A percentile compares a stretch with the other conserved stretches of the same genome.
phyloP scores from a whole-genome alignment of 2,888 invertebrate genomes.

The Eristalinus sepulchralis region DNA sequence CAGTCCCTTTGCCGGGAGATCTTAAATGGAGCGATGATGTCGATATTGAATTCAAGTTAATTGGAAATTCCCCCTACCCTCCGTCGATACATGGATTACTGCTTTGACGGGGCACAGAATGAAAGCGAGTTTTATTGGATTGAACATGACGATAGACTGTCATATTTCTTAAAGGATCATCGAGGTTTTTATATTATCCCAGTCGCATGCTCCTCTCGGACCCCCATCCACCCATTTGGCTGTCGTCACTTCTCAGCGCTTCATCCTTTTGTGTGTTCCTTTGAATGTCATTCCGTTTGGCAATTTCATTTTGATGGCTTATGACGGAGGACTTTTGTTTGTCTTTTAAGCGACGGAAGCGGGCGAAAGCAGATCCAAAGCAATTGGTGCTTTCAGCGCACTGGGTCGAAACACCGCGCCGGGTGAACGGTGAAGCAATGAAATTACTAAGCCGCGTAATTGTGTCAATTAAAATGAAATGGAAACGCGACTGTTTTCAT shows the following conservation, averaged over 20 bases:
- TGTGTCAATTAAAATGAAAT: slow-evolving; percentile 17
- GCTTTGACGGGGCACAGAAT: slow-evolving; percentile 11
- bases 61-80: slow-evolving; percentile 4
- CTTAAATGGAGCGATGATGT: not conserved
- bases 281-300: slow-evolving; percentile 19
- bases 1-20: not conserved
- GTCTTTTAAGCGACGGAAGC: not conserved
- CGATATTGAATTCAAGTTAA: slow-evolving; percentile 5
- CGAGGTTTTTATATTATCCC: slow-evolving; percentile 2
- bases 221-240: not conserved
- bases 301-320: slow-evolving; percentile 25
- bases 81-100: not conserved
- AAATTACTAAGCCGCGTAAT: slow-evolving; percentile 19
- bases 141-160: slow-evolving; percentile 16
- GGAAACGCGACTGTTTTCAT: slow-evolving; percentile 1
- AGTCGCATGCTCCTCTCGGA: not conserved
- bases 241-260: not conserved
- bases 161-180: slow-evolving; percentile 24
- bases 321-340: slow-evolving; percentile 6
- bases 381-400: not conserved
- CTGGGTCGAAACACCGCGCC: not conserved
- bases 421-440: not conserved
- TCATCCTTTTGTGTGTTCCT: slow-evolving; percentile 1
- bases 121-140: slow-evolving; percentile 20
- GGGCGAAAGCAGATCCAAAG: not conserved